Conservation (phyloP, 2,888 invertebrate species). For the Chorisops tibialis region DNA sequence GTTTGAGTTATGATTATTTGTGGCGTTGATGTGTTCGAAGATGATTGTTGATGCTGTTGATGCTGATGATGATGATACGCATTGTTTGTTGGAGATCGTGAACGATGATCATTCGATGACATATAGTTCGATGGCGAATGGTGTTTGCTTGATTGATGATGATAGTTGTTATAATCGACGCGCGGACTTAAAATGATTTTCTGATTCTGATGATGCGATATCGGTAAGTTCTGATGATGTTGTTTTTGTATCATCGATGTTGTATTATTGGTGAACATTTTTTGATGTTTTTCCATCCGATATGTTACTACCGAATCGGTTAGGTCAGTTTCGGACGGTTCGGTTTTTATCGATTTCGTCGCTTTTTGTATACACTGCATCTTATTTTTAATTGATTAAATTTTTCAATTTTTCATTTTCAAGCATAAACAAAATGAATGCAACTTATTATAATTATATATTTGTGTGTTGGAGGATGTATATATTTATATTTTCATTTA, state of each 20-base stretch:
- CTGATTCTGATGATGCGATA: conserved; percentile 31
- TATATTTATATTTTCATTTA: background rate
- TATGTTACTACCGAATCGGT: conserved; percentile 36
- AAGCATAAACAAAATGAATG: background rate
- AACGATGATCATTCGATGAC: conserved; percentile 6
- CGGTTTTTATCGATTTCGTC: conserved; percentile 46
- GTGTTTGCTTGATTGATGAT: conserved; percentile 1
- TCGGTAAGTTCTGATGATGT: conserved; percentile 35
- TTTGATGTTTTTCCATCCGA: background rate
- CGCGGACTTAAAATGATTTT: conserved; percentile 11
- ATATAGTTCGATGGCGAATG: background rate
- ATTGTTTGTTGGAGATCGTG: conserved; percentile 31
- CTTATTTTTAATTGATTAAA: background rate
- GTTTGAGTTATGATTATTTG: conserved; percentile 1
- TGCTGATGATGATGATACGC: conserved; percentile 36
- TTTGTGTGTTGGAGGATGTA: background rate
- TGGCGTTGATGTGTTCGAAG: conserved; percentile 24
- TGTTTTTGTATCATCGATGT: conserved; percentile 30
- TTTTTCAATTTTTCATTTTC: conserved; percentile 32
- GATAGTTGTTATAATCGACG: background rate
- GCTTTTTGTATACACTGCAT: conserved; percentile 47
- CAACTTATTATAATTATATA: background rate
- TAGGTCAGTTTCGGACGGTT: conserved; percentile 46
- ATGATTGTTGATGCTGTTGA: conserved; percentile 29
- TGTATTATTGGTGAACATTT: background rate